phyloP scores from a whole-genome alignment of 2,797 vertebrate genomes.

The Muscicapa comitata region DNA sequence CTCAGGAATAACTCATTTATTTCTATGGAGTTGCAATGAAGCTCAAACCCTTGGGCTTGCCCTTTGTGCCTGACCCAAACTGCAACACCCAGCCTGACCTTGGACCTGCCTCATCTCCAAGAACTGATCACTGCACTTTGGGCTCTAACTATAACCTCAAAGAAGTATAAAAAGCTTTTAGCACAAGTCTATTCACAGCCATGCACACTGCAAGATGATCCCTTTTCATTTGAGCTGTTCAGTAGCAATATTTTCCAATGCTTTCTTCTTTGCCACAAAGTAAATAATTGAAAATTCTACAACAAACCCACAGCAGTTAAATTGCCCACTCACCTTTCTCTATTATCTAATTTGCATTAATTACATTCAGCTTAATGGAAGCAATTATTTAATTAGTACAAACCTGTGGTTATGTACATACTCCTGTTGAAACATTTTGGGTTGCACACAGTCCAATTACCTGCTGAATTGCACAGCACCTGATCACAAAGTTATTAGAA shows the following conservation, averaged over 20 bases:
- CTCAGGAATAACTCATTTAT: background rate
- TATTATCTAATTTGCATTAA: background rate
- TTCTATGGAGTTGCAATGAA: background rate
- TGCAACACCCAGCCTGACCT: background rate
- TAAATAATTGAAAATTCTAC: background rate
- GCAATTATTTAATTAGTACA: constrained; percentile 30
- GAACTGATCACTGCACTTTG: background rate
- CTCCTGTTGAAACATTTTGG: background rate
- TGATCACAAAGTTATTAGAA: background rate
- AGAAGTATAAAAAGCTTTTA: background rate
- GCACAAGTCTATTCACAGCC: background rate
- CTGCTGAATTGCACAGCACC: background rate
- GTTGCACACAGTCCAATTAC: constrained; percentile 2
- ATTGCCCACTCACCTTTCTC: background rate
- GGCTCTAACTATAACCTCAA: background rate
- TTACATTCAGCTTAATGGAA: constrained; percentile 10
- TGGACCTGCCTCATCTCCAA: background rate
- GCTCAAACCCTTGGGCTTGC: background rate
- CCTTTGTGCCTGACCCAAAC: background rate
- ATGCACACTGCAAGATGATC: background rate
- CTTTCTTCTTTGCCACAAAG: background rate
- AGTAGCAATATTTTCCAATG: background rate
- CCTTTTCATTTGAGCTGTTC: background rate
- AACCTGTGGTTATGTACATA: background rate
- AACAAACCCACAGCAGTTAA: background rate